phyloP scores from a whole-genome alignment of 2,888 invertebrate genomes.

The Drosophila recens region DNA sequence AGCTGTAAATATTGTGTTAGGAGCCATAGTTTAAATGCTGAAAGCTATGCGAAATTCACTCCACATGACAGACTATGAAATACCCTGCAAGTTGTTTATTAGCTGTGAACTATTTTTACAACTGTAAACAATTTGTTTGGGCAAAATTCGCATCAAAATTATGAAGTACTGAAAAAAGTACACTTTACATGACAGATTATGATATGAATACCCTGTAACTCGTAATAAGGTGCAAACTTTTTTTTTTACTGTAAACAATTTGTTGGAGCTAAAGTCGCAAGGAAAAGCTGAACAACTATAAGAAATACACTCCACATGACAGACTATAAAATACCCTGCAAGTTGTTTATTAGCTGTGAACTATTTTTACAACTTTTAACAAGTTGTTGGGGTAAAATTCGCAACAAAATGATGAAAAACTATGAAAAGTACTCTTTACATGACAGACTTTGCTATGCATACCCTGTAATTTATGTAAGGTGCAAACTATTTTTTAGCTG shows the following conservation, averaged over 20 bases:
- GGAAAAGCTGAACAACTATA: slow-evolving; percentile 7
- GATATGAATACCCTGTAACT: too few relatives aligned
- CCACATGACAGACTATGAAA: neutral
- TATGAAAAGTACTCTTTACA: too few relatives aligned
- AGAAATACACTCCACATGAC: neutral
- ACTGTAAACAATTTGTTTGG: slow-evolving; percentile 45
- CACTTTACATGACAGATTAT: neutral
- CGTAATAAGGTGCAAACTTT: neutral
- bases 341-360: neutral
- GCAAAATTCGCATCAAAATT: neutral
- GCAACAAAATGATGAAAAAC: too few relatives aligned
- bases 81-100: neutral
- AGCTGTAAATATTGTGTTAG: neutral
- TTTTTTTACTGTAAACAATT: too few relatives aligned
- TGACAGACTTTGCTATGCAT: neutral
- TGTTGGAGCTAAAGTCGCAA: slow-evolving; percentile 18
- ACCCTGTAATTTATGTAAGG: neutral
- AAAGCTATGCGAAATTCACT: neutral
- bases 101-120: too few relatives aligned
- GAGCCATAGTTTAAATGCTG: too few relatives aligned
- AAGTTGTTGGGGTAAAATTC: slow-evolving; percentile 6
- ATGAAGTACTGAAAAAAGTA: neutral
- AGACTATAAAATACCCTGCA: slow-evolving; percentile 13
- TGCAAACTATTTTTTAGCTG: neutral
- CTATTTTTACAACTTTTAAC: too few relatives aligned